Evolutionary conservation across 2,113 vertebrate genomes (phyloP), one percentile per base, ranked within the genome.

Genomic region (Chionodraco myersi): DNA sequence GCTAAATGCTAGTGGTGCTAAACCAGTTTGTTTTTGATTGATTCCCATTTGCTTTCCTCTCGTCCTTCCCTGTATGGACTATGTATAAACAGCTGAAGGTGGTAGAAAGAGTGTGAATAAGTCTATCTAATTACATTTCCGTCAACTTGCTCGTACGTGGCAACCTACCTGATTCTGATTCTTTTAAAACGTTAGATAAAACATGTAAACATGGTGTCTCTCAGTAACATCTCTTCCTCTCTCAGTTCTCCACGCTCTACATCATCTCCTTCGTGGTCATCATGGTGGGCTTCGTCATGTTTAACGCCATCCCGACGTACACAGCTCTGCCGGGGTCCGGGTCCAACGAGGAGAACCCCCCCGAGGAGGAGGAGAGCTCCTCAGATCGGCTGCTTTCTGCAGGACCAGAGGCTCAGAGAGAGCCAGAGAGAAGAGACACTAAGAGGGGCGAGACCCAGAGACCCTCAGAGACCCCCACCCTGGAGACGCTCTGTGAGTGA

Each of bases 261-360:
- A 88, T 99, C 77, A 63, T 99, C 68, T 95, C 98, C 1, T 95
- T 99, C n/a, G 67, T 93, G 7, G 44, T 95, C 92, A 98, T 99
- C 94, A 96, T 97, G 87, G 82, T 96, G 13, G 97, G 98, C 12
- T 99, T 99, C 82, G 79, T 96, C 67, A 23, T 96, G 87, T 99
- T 96, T 82, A 97, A 97, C 9, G 94, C 94, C 4, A 92, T 95
- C 0, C 95, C 97, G 0, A 95, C 95, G 0, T 81, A 77, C 83
- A 89, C 80, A 0, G 91, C 91, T 0, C 87, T 93, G 3, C 86
- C 90, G 0, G 54, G 54, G 0, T 23, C 89, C 54, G 84, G 86
- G 0, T 80, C 87, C 4, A 67, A 72, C 0, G 4, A 82, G 54
- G 87, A 93, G 75, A 94, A 94, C 0, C 75, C 89, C 0, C 91